Evolutionary conservation across 2,113 vertebrate species (phyloP).

Genomic region (Uria lomvia): DNA sequence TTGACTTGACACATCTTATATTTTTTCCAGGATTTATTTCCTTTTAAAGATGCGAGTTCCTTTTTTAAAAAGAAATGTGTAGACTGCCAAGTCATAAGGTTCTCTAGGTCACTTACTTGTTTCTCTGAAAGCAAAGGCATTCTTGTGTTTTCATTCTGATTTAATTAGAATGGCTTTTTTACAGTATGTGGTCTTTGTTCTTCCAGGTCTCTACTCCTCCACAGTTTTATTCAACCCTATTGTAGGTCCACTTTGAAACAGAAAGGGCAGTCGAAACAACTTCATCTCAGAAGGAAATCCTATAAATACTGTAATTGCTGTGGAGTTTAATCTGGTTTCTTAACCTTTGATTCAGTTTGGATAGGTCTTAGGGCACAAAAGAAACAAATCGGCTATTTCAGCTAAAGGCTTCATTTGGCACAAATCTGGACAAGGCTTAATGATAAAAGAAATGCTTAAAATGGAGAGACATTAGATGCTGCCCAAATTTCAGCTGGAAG

Average conservation of each 20-base stretch:
- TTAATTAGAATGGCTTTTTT: slow-evolving; percentile 61
- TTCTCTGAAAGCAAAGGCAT: slow-evolving; percentile 46
- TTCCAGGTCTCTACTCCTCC: slow-evolving; percentile 22
- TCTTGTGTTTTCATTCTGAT: slow-evolving; percentile 50
- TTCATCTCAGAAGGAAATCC: slow-evolving; percentile 52
- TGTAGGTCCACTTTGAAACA: slow-evolving; percentile 22
- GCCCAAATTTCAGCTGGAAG: slow-evolving; percentile 5
- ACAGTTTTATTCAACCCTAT: slow-evolving; percentile 30
- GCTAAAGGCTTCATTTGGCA: slow-evolving; percentile 33
- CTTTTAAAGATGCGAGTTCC: slow-evolving; percentile 34
- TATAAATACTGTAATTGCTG: slow-evolving; percentile 50
- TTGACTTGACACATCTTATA: slow-evolving; percentile 47
- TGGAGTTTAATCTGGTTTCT: slow-evolving; percentile 48
- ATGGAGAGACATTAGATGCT: neutral
- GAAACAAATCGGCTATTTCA: slow-evolving; percentile 26
- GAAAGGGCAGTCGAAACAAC: slow-evolving; percentile 53
- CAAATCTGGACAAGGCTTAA: slow-evolving; percentile 8
- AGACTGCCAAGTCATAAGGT: slow-evolving; percentile 44
- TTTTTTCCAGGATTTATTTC: slow-evolving; percentile 48
- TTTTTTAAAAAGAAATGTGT: slow-evolving; percentile 19
- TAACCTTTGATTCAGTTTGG: slow-evolving; percentile 56
- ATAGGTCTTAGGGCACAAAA: slow-evolving; percentile 22
- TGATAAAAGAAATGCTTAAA: slow-evolving; percentile 30
- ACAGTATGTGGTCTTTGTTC: slow-evolving; percentile 57
- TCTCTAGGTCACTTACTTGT: neutral